Percentiles rank a stretch among this genome's conserved stretches.
phyloP scores from a whole-genome alignment of 2,113 vertebrate species.

The Apteryx mantelli region DNA sequence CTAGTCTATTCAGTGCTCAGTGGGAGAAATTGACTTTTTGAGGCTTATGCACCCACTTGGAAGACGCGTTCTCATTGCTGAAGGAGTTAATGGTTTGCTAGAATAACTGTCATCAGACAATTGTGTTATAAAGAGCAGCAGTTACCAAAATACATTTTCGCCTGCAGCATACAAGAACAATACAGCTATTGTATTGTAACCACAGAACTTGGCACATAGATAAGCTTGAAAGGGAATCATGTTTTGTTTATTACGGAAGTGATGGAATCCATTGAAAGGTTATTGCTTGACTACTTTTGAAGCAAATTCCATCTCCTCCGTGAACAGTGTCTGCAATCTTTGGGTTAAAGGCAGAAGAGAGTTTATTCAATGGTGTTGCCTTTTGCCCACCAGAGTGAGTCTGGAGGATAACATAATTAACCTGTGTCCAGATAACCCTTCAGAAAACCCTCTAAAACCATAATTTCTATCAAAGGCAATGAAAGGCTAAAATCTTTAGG shows the following conservation, averaged over 20 bases:
- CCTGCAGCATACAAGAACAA: neutral
- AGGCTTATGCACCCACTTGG: neutral
- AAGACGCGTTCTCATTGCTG: neutral
- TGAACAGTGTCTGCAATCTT: neutral
- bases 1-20: neutral
- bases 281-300: neutral
- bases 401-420: neutral
- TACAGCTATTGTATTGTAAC: neutral
- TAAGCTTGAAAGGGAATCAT: neutral
- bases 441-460: neutral
- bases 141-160: constrained; percentile 41
- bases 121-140: constrained; percentile 28
- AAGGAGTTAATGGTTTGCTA: constrained; percentile 44
- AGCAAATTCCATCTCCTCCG: neutral
- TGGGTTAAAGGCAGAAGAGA: neutral
- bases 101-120: constrained; percentile 33
- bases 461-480: neutral
- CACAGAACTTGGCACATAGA: constrained; percentile 1
- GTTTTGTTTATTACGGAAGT: constrained; percentile 48
- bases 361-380: neutral
- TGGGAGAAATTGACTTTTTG: neutral
- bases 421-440: neutral
- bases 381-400: neutral
- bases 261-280: constrained; percentile 45
- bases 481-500: neutral